phyloP scores from a whole-genome alignment of 2,113 vertebrate genomes.

The Carettochelys insculpta region DNA sequence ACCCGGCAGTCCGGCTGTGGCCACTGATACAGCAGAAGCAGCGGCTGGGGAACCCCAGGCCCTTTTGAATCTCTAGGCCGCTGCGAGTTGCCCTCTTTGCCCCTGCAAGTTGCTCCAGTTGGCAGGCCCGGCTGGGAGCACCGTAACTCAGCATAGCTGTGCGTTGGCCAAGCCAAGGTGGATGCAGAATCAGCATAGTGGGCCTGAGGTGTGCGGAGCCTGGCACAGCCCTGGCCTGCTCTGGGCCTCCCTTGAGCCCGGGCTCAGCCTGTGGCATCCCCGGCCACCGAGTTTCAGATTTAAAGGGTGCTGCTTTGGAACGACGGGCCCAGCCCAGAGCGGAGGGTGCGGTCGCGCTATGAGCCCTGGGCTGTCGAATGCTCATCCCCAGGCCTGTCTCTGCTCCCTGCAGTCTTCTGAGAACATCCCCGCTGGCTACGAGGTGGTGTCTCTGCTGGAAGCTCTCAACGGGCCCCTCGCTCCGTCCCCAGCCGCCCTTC shows the following conservation, averaged over 20 bases:
- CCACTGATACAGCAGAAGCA: too few species aligned
- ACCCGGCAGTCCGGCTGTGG: too few species aligned
- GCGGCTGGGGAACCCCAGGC: too few species aligned
- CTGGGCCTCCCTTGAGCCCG: accelerated
- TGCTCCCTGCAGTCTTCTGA: constrained; percentile 85
- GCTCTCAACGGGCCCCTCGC: constrained; percentile 93
- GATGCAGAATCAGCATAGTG: neutral
- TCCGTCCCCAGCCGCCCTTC: constrained; percentile 81
- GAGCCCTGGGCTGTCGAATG: neutral
- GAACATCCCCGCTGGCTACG: constrained; percentile 93
- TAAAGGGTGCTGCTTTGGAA: neutral
- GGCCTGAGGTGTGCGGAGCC: neutral
- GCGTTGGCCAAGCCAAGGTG: accelerated
- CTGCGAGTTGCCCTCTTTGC: too few species aligned
- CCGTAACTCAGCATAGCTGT: neutral
- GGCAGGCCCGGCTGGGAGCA: neutral
- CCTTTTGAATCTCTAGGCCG: too few species aligned
- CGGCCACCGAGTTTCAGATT: neutral
- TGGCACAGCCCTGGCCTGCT: neutral
- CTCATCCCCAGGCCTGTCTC: neutral
- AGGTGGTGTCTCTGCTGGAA: constrained; percentile 94
- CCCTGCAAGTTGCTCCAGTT: too few species aligned
- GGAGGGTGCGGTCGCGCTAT: neutral
- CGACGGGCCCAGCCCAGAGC: neutral
- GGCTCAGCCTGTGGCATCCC: neutral